These are phyloP conservation scores for Macroglossus sobrinus DNA, from an alignment of 2,113 vertebrate genomes.

Conservation along the genomic window DNA sequence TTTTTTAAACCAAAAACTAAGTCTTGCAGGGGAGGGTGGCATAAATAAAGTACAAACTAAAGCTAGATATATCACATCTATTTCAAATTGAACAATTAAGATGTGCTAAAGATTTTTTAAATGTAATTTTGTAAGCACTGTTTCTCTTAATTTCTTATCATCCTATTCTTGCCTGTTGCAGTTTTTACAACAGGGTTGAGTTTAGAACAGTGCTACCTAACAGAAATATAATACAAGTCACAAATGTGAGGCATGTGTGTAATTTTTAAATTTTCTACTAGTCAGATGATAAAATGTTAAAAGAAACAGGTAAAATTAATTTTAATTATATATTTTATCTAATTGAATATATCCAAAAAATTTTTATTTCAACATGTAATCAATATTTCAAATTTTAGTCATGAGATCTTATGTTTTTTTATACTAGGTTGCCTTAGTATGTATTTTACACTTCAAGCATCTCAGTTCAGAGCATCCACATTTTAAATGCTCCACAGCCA, in stretches of 20 bases:
- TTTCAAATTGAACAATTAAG: conserved; percentile 30
- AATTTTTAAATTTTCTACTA: conserved; percentile 17
- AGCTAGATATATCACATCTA: neutral
- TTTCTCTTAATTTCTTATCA: neutral
- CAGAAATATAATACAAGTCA: conserved; percentile 7
- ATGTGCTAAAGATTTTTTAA: neutral
- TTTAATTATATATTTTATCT: neutral
- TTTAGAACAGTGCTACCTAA: neutral
- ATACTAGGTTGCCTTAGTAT: neutral
- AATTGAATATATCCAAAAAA: neutral
- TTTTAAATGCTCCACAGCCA: neutral
- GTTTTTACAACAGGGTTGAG: neutral
- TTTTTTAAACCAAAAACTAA: neutral
- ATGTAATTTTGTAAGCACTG: neutral
- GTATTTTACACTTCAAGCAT: neutral
- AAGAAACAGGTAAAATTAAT: neutral
- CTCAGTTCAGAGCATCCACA: neutral
- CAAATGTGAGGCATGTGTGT: neutral
- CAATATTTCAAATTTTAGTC: neutral
- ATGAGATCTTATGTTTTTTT: neutral
- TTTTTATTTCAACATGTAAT: neutral
- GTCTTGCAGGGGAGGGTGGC: fast-evolving
- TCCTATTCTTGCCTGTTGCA: neutral
- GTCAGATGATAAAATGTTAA: conserved; percentile 10
- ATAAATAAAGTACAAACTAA: neutral